These are phyloP conservation scores for Steatornis caripensis DNA, from an alignment of 2,113 vertebrate genomes.

Conservation along the genomic window DNA sequence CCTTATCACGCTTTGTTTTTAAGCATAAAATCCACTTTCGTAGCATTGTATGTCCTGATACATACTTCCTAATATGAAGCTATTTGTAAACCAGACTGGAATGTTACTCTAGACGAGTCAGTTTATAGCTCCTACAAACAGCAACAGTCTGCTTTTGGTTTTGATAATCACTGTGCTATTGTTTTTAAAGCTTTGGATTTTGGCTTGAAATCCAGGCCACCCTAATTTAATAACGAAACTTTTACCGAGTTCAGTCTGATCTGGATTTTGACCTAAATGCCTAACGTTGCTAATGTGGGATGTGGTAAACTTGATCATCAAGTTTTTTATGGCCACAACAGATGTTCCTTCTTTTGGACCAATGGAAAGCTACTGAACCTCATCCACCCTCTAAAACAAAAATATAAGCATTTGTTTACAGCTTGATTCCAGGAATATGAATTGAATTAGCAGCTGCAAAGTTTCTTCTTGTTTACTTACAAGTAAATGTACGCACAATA, in stretches of 20 bases:
- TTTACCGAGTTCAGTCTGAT: background rate
- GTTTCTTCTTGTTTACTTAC: constrained; percentile 13
- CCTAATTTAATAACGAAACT: background rate
- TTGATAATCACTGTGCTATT: background rate
- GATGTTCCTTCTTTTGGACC: constrained; percentile 52
- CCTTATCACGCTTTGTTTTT: background rate
- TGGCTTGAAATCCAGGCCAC: constrained; percentile 8
- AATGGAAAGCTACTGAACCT: constrained; percentile 42
- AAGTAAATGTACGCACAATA: background rate
- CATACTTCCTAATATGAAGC: background rate
- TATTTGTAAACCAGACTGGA: background rate
- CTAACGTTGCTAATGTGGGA: constrained; percentile 45
- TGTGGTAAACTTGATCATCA: constrained; percentile 56
- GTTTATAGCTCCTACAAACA: background rate
- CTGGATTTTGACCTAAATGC: constrained; percentile 15
- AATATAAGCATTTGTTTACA: constrained; percentile 57
- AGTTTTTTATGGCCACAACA: constrained; percentile 59
- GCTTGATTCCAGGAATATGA: constrained; percentile 30
- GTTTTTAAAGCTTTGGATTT: constrained; percentile 17
- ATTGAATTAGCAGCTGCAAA: constrained; percentile 21
- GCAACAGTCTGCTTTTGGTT: background rate
- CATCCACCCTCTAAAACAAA: constrained; percentile 54
- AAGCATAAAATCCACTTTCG: background rate
- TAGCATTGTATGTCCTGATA: background rate
- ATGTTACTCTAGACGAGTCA: background rate